These are phyloP conservation scores for Hesperia comma DNA, from an alignment of 2,888 invertebrate species.

Conservation along the genomic window DNA sequence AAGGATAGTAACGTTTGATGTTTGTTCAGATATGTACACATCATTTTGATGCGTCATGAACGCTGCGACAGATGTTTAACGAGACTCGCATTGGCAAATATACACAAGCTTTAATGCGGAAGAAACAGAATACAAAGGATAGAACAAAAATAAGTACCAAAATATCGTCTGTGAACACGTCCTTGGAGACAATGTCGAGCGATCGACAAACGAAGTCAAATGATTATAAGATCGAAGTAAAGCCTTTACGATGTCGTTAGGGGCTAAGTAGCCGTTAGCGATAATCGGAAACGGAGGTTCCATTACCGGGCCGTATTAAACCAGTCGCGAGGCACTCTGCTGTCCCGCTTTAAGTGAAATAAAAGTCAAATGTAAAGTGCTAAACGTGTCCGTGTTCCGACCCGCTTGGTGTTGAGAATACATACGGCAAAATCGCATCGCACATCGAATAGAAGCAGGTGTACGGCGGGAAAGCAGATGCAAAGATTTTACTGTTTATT, in stretches of 20 bases:
- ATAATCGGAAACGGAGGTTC: constrained; percentile 32
- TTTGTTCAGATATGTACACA: too few relatives aligned
- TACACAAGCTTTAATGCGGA: not conserved
- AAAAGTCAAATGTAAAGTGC: constrained; percentile 25
- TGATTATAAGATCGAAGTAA: constrained; percentile 33
- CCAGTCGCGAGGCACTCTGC: constrained; percentile 22
- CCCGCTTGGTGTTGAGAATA: not conserved
- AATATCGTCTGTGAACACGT: not conserved
- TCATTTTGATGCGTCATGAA: too few relatives aligned
- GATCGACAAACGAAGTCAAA: constrained; percentile 27
- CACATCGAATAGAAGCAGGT: not conserved
- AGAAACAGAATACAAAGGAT: not conserved
- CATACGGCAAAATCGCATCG: not conserved
- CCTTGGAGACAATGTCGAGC: constrained; percentile 14
- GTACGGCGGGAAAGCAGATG: not conserved
- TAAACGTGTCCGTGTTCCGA: not conserved
- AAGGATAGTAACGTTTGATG: too few relatives aligned
- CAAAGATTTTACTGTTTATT: not conserved
- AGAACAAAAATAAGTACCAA: not conserved
- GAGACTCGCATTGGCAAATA: not conserved
- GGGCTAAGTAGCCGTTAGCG: constrained; percentile 34
- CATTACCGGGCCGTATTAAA: constrained; percentile 31
- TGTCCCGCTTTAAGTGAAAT: constrained; percentile 27
- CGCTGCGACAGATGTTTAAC: too few relatives aligned
- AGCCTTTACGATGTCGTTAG: constrained; percentile 36